Evolutionary conservation across 2,888 invertebrate species (phyloP).

Genomic region (Tetheella fluctuosa): DNA sequence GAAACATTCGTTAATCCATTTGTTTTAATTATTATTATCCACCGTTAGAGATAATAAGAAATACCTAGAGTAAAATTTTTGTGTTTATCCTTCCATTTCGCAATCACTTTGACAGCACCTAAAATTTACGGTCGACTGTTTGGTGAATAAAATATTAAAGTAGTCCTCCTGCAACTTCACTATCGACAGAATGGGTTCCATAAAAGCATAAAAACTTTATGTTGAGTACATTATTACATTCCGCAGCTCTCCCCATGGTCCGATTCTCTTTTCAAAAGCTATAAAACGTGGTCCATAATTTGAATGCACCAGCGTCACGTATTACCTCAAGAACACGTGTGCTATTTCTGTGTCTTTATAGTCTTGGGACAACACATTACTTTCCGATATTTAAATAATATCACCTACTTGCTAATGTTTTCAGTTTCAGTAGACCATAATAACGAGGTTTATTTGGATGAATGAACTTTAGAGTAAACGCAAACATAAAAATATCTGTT

Average conservation of each 20-base stretch:
- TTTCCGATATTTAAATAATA: not conserved
- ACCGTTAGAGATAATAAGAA: too few relatives aligned
- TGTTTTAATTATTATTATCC: not conserved
- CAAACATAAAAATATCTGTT: too few relatives aligned
- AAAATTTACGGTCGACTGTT: not conserved
- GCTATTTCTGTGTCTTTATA: not conserved
- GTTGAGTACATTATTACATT: not conserved
- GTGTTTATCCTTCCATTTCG: not conserved
- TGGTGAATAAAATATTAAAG: slow-evolving; percentile 2
- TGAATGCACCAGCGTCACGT: not conserved
- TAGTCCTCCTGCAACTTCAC: not conserved
- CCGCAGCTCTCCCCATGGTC: not conserved
- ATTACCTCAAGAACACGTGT: not conserved
- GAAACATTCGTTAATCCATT: not conserved
- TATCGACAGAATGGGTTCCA: slow-evolving; percentile 6
- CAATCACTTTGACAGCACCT: not conserved
- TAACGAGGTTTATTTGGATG: not conserved
- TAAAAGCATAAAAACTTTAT: slow-evolving; percentile 13
- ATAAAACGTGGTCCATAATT: slow-evolving; percentile 10
- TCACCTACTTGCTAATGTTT: not conserved
- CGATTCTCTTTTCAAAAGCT: not conserved
- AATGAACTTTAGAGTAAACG: too few relatives aligned
- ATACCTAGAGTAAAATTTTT: not conserved
- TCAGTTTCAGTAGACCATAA: not conserved
- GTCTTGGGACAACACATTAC: not conserved